phyloP scores from a whole-genome alignment of 2,797 vertebrate species.

The Poeciliopsis paucimaculata region DNA sequence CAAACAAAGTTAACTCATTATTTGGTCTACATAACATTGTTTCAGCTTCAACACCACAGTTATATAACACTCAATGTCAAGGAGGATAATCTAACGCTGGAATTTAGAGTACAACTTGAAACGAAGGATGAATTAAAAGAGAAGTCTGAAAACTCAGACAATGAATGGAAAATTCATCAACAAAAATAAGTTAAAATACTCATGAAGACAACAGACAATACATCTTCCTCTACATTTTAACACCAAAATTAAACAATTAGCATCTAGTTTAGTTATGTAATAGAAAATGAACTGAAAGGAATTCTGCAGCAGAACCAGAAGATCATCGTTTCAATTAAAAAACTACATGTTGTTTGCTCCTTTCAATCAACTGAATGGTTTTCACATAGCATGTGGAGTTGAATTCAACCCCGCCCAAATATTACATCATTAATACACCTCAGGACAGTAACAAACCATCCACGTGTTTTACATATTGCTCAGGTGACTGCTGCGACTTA shows the following conservation, averaged over 20 bases:
- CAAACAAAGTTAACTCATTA: not conserved
- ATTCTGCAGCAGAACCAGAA: not conserved
- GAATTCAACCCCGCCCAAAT: not conserved
- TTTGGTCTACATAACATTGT: not conserved
- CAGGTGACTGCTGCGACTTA: not conserved
- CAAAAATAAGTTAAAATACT: not conserved
- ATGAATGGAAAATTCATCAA: not conserved
- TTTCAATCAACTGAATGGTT: not conserved
- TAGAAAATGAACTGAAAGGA: too few species aligned
- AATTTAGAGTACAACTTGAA: not conserved
- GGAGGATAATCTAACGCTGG: not conserved
- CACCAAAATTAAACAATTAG: not conserved
- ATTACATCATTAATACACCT: not conserved
- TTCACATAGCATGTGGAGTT: not conserved
- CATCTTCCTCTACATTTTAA: not conserved
- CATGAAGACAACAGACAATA: not conserved
- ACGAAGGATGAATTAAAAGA: not conserved
- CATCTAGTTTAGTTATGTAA: not conserved
- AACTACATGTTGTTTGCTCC: not conserved
- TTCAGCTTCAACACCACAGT: not conserved
- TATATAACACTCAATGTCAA: not conserved
- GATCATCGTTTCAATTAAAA: not conserved
- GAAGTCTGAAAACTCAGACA: not conserved
- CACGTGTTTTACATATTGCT: not conserved
- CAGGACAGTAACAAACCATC: not conserved